These are phyloP conservation scores for Cantharis lateralis DNA, from an alignment of 2,888 invertebrate genomes.

Conservation along the genomic window DNA sequence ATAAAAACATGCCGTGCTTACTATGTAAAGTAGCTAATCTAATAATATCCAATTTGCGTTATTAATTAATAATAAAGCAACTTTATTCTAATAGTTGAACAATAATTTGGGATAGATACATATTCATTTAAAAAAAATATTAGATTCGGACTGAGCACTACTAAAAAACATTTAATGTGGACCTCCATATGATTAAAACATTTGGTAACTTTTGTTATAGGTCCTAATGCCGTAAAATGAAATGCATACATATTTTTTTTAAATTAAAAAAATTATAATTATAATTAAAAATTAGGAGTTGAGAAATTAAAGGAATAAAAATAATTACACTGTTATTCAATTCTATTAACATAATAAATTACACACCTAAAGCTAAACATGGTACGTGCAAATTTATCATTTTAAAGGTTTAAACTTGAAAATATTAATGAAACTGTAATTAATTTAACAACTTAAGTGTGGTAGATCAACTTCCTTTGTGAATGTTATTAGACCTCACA, in stretches of 20 bases:
- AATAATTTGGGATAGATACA: too few species aligned
- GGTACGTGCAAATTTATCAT: not conserved
- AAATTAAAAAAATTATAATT: not conserved
- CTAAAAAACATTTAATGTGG: too few species aligned
- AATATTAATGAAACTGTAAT: not conserved
- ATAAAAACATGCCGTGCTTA: too few species aligned
- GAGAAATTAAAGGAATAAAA: not conserved
- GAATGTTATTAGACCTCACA: not conserved
- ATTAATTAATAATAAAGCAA: too few species aligned
- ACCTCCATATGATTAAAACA: too few species aligned
- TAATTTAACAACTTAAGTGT: not conserved
- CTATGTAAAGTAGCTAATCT: too few species aligned
- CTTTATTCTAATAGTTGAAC: too few species aligned
- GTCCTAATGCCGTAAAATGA: too few species aligned
- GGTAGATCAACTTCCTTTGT: not conserved
- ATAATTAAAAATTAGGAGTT: not conserved
- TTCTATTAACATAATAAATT: not conserved
- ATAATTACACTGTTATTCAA: not conserved
- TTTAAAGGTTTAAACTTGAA: not conserved
- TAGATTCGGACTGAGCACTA: too few species aligned
- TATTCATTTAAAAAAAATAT: too few species aligned
- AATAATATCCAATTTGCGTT: too few species aligned
- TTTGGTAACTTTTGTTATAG: too few species aligned
- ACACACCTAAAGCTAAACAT: not conserved
- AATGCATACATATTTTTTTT: not conserved